These are phyloP conservation scores for Nemopilema nomurai DNA, from an alignment of 30 jellyfish, hydroid and myxozoan genomes.

Conservation along the genomic window DNA sequence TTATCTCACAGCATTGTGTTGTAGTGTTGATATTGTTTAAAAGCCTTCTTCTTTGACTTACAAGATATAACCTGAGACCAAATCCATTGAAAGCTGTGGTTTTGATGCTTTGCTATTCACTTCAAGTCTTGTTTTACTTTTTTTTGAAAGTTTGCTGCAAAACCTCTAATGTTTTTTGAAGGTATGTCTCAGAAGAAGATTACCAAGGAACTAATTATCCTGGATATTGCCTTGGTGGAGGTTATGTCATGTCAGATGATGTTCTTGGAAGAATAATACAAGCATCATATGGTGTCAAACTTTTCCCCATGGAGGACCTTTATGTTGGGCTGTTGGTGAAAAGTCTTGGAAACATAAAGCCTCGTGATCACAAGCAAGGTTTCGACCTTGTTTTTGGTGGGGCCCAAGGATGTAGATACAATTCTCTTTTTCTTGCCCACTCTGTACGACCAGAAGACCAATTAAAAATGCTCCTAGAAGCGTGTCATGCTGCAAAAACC, in stretches of 20 bases:
- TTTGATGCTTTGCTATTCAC: too few relatives aligned
- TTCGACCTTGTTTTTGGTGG: conserved; percentile 73
- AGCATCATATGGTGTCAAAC: conserved; percentile 56
- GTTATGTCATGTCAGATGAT: conserved; percentile 86
- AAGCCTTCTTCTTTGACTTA: too few relatives aligned
- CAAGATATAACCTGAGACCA: too few relatives aligned
- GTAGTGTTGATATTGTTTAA: too few relatives aligned
- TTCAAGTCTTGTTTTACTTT: too few relatives aligned
- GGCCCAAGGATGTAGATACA: conserved; percentile 54
- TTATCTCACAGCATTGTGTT: too few relatives aligned
- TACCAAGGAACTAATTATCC: conserved; percentile 69
- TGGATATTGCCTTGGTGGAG: conserved; percentile 95
- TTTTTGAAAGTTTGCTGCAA: too few relatives aligned
- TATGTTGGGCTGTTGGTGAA: conserved; percentile 79
- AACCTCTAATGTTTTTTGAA: too few relatives aligned
- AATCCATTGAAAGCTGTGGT: too few relatives aligned
- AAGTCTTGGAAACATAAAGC: conserved; percentile 52
- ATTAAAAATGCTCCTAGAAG: conserved; percentile 47
- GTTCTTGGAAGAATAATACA: conserved; percentile 61
- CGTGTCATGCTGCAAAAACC: conserved; percentile 28
- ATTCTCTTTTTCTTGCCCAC: conserved; percentile 69
- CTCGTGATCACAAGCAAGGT: conserved; percentile 60
- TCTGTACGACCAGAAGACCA: conserved; percentile 69
- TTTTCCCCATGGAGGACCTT: conserved; percentile 91
- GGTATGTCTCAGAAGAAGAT: conserved; percentile 84